Evolutionary conservation across 2,797 vertebrate genomes (phyloP).

Genomic region (Sebastolobus alascanus): DNA sequence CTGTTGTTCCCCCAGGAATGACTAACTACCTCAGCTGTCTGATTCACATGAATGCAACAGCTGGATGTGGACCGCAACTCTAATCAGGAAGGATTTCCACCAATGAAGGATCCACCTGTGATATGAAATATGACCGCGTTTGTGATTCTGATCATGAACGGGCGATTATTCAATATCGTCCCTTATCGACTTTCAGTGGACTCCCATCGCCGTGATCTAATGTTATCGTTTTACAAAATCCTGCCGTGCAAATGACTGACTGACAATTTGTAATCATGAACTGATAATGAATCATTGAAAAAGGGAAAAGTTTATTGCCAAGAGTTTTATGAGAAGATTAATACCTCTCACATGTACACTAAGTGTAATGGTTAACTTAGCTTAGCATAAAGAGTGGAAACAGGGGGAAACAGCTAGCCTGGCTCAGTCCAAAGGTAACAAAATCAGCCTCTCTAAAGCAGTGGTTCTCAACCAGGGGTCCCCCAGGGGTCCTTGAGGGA

Average conservation of each 20-base stretch:
- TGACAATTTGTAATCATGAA: neutral
- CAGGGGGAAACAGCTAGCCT: neutral
- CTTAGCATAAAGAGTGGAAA: conserved; percentile 12
- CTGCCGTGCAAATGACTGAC: neutral
- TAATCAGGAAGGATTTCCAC: conserved; percentile 71
- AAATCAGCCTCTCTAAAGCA: neutral
- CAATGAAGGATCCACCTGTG: conserved; percentile 60
- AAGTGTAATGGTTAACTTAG: neutral
- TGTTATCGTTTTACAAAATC: neutral
- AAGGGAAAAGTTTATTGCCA: neutral
- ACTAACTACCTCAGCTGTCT: conserved; percentile 76
- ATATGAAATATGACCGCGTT: conserved; percentile 23
- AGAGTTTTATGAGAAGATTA: neutral
- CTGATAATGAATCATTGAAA: neutral
- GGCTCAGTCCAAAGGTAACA: neutral
- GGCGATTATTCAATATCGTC: neutral
- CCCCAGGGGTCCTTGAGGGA: fast-evolving
- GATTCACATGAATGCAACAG: conserved; percentile 65
- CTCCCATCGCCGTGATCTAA: neutral
- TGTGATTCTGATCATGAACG: neutral
- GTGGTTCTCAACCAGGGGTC: too few species aligned
- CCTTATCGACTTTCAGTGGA: neutral
- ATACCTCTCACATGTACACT: neutral
- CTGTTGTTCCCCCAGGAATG: conserved; percentile 67
- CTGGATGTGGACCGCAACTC: conserved; percentile 61